A percentile compares a stretch with the other conserved stretches of the same genome.
These are phyloP conservation scores for Zosterops borbonicus DNA, from an alignment of 2,113 vertebrate genomes.

Conservation along the genomic window DNA sequence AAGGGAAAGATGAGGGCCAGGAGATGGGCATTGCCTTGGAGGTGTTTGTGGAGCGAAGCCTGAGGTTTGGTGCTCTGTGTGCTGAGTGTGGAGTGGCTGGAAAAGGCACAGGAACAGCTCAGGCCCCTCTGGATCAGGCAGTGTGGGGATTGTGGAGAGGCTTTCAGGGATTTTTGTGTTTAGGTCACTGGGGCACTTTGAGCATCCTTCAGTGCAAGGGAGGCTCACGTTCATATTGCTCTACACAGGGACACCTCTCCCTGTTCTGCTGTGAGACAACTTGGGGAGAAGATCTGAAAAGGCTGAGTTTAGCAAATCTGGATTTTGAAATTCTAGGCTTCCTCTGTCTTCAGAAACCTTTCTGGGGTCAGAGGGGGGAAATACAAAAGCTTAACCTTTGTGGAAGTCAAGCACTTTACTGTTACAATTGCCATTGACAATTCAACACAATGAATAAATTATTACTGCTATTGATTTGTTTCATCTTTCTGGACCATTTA, in stretches of 20 bases:
- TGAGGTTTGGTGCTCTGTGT: background rate
- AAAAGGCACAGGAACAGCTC: background rate
- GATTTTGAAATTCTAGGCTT: background rate
- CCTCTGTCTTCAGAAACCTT: background rate
- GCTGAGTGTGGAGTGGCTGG: background rate
- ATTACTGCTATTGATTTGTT: slow-evolving; percentile 27
- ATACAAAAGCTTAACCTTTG: background rate
- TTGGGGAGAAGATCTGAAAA: background rate
- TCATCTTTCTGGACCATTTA: slow-evolving; percentile 11
- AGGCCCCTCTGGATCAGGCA: background rate
- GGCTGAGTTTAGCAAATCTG: background rate
- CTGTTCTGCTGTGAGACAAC: background rate
- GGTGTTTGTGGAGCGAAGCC: background rate
- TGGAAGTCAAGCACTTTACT: background rate
- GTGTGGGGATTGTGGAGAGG: background rate
- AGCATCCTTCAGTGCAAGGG: background rate
- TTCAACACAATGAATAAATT: slow-evolving; percentile 16
- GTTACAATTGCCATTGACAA: background rate
- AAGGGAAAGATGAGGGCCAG: background rate
- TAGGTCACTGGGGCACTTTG: background rate
- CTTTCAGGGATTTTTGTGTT: background rate
- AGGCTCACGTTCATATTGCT: background rate
- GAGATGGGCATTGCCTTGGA: background rate
- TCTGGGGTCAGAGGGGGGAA: background rate
- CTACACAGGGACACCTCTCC: background rate